phyloP scores from a whole-genome alignment of 2,888 invertebrate species.

The Drosophila kambysellisi region DNA sequence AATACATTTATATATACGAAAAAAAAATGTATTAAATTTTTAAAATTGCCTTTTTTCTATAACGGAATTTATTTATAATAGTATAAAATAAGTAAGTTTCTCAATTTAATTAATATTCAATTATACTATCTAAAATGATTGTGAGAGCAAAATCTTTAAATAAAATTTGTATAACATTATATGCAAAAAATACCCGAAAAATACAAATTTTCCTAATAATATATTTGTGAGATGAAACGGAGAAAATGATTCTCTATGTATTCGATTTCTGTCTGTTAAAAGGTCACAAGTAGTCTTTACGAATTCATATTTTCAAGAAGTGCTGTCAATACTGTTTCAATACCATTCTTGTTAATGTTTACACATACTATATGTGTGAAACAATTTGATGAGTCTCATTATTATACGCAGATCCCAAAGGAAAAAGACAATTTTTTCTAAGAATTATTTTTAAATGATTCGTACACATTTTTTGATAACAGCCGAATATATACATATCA shows the following conservation, averaged over 20 bases:
- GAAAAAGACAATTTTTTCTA: not conserved
- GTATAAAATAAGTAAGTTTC: no score
- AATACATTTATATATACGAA: no score
- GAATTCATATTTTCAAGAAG: not conserved
- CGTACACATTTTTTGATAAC: not conserved
- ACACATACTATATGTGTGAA: not conserved
- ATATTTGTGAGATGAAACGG: not conserved
- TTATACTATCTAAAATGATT: no score
- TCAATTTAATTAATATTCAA: no score
- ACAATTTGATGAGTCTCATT: not conserved
- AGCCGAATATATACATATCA: not conserved
- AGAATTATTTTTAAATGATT: not conserved
- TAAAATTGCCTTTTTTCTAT: no score
- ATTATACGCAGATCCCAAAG: not conserved
- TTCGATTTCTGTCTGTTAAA: not conserved
- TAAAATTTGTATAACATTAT: no score
- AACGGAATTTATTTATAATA: no score
- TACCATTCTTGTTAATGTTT: not conserved
- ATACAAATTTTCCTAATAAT: no score
- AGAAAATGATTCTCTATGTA: not conserved
- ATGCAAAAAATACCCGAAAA: no score
- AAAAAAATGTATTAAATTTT: no score
- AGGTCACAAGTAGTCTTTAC: not conserved
- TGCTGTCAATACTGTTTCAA: not conserved
- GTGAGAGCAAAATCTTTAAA: no score